These are phyloP conservation scores for Coremacera marginata DNA, from an alignment of 2,888 invertebrate species.

Conservation along the genomic window DNA sequence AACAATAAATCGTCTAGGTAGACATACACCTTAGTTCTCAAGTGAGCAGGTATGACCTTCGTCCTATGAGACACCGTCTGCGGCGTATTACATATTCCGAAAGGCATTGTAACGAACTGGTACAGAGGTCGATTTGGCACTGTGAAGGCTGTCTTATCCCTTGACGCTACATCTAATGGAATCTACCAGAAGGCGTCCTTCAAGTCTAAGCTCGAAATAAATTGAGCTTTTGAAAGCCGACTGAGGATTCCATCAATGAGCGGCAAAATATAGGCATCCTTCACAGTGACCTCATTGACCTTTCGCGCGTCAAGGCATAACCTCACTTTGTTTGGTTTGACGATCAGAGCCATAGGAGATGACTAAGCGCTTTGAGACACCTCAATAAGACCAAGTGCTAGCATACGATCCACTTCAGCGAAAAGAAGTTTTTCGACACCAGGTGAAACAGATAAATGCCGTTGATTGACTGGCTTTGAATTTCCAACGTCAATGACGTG, in stretches of 20 bases:
- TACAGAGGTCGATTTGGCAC: neutral
- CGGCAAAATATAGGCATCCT: too few species aligned
- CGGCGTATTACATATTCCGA: neutral
- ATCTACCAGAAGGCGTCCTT: neutral
- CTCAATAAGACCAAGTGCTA: constrained; percentile 50
- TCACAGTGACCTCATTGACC: too few species aligned
- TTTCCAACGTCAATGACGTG: constrained; percentile 20
- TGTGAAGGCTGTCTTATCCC: neutral
- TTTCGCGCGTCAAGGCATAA: too few species aligned
- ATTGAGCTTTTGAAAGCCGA: too few species aligned
- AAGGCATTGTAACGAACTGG: neutral
- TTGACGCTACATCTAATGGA: neutral
- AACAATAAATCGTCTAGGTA: neutral
- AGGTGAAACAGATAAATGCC: constrained; percentile 26
- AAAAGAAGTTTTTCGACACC: constrained; percentile 30
- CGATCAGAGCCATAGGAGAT: neutral
- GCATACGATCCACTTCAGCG: constrained; percentile 35
- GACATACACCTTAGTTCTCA: neutral
- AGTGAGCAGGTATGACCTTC: neutral
- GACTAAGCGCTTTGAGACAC: constrained; percentile 42
- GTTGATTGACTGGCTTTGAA: constrained; percentile 31
- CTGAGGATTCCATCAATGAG: too few species aligned
- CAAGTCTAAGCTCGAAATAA: too few species aligned
- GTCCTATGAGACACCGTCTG: neutral
- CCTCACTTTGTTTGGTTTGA: too few species aligned